phyloP scores from a whole-genome alignment of 1,140 invertebrate genomes.

The Heliconius nattereri region DNA sequence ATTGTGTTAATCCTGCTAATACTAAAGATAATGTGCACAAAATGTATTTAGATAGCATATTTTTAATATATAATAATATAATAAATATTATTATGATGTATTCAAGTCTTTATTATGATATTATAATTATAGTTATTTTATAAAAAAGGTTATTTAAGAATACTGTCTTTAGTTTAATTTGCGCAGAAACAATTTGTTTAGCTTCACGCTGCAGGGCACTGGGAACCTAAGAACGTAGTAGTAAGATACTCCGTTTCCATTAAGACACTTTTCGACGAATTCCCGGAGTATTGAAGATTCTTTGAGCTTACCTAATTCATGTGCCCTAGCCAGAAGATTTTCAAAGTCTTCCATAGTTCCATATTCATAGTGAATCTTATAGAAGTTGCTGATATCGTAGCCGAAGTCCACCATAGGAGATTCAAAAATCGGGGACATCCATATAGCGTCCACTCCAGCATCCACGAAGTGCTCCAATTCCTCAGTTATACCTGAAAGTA shows the following conservation, averaged over 20 bases:
- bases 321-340: constrained; percentile 82
- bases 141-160: too few species aligned
- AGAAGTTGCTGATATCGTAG: constrained; percentile 90
- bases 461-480: constrained; percentile 81
- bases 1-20: background rate
- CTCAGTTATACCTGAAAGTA: constrained; percentile 79
- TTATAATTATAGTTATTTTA: too few species aligned
- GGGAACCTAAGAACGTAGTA: background rate
- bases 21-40: background rate
- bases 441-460: constrained; percentile 82
- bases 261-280: too few species aligned
- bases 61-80: too few species aligned
- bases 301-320: constrained; percentile 70
- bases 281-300: too few species aligned
- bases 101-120: too few species aligned
- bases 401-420: constrained; percentile 87
- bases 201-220: background rate
- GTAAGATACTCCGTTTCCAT: background rate
- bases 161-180: too few species aligned
- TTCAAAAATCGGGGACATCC: constrained; percentile 87
- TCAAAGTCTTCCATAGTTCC: constrained; percentile 89
- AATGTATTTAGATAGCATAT: background rate
- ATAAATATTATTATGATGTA: too few species aligned
- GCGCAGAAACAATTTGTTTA: too few species aligned
- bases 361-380: constrained; percentile 85